phyloP scores from a whole-genome alignment of 2,797 vertebrate species.

The Atherinosoma microstoma region DNA sequence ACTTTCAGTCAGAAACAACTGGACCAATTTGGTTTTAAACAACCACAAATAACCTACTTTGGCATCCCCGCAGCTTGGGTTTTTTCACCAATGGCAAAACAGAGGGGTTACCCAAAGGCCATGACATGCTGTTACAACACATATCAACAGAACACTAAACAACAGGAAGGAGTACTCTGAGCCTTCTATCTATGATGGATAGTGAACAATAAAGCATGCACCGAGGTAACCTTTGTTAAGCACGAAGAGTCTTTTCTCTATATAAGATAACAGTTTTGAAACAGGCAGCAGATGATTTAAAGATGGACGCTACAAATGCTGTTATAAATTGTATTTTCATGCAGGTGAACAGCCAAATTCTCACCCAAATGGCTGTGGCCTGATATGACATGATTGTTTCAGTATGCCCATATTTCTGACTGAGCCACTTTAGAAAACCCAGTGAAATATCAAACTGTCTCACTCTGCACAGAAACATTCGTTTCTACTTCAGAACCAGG shows the following conservation, averaged over 20 bases:
- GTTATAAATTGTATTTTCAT: conserved; percentile 75
- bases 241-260: conserved; percentile 31
- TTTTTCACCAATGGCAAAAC: conserved; percentile 35
- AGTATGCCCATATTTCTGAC: conserved; percentile 72
- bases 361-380: conserved; percentile 58
- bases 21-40: not conserved
- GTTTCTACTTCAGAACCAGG: conserved; percentile 74
- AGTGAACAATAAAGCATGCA: conserved; percentile 69
- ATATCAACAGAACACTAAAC: conserved; percentile 48
- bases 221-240: conserved; percentile 78
- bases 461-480: conserved; percentile 44
- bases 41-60: not conserved
- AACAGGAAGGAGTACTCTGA: conserved; percentile 64
- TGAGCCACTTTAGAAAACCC: conserved; percentile 56
- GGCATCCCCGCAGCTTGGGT: not conserved
- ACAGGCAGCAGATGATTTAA: conserved; percentile 83
- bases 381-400: conserved; percentile 78
- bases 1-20: not conserved
- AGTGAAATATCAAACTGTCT: conserved; percentile 36
- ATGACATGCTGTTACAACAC: conserved; percentile 38
- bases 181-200: conserved; percentile 72
- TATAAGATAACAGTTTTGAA: conserved; percentile 61
- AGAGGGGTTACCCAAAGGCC: conserved; percentile 55
- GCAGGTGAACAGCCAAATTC: conserved; percentile 74
- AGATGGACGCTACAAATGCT: conserved; percentile 70